Percentiles rank a stretch among this genome's conserved stretches.
Conservation (phyloP, 2,888 invertebrate genomes). For the Tyria jacobaeae region DNA sequence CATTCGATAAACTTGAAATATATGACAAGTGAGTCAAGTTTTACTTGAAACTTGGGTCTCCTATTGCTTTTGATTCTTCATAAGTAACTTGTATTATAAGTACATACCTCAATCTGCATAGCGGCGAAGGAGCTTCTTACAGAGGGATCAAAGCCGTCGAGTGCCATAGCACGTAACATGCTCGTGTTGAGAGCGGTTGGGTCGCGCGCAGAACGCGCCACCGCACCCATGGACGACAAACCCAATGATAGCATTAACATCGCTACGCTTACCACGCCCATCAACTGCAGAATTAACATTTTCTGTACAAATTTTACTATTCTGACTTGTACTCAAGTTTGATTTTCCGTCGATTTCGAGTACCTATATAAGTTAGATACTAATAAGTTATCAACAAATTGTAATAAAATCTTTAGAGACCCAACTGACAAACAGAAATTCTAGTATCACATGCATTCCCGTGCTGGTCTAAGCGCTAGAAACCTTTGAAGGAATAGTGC, state of each 20-base stretch:
- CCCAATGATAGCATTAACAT: slow-evolving; percentile 72
- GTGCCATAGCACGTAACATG: slow-evolving; percentile 72
- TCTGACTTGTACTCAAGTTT: neutral
- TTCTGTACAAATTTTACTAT: neutral
- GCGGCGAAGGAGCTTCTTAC: slow-evolving; percentile 71
- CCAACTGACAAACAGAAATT: too few species aligned
- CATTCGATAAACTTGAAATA: too few species aligned
- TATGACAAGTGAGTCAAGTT: too few species aligned
- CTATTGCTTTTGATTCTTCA: neutral
- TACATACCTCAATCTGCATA: slow-evolving; percentile 76
- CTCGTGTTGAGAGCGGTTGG: slow-evolving; percentile 67
- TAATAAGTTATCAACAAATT: too few species aligned
- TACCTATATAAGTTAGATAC: too few species aligned
- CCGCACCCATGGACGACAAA: slow-evolving; percentile 60
- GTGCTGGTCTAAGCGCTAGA: too few species aligned
- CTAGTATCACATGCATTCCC: too few species aligned
- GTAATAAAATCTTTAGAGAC: too few species aligned
- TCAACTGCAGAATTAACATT: slow-evolving; percentile 56
- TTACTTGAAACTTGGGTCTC: neutral
- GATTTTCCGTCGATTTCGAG: too few species aligned
- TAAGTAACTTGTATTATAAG: neutral
- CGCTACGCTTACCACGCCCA: slow-evolving; percentile 69
- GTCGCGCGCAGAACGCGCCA: slow-evolving; percentile 71
- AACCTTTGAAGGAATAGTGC: too few species aligned
- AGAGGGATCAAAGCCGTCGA: slow-evolving; percentile 62